Base-by-base conservation (phyloP, 2,888 invertebrate genomes). In the Erebia ligea region DNA sequence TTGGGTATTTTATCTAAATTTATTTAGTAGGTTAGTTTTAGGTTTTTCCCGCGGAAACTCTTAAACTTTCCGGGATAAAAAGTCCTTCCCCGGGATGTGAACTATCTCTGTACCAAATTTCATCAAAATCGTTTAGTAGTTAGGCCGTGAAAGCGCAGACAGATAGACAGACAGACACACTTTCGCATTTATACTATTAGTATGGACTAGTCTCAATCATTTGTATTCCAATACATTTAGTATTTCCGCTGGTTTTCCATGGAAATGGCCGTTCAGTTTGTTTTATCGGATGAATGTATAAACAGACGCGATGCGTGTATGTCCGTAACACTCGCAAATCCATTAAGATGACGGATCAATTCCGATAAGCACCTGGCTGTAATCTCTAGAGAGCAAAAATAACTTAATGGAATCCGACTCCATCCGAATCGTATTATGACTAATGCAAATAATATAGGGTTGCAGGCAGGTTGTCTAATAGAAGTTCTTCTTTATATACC, bases 291-390 rank as follows among this genome's bases (percentile, higher is more conserved):
- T 48, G n/a, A 58, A 48, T 58, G 58, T 13, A 48, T 67, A 67
- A 67, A 57, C 67, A 64, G 40, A 61, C 11, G 25, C 19, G 45
- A 13, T 21, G 21, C 56, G 65, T 15, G 54, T 54, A 3, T 34
- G 42, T 57, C 34, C 56, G 59, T 8, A 21, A 13, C 8, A 0
- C 15, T 45, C 61, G 42, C 2, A 34, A 54, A 67, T 67, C 67
- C 67, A 67, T 67, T 67, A 67, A 25, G 45, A 58, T 67, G 67
- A 67, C 67, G 48, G 58, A 58, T 58, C 67, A 67, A 58, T 58
- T 66, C 67, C 48, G 15, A 13, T 48, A 58, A 48, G 67, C 67
- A 67, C 57, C 67, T 67, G 67, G 6, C 11, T 19, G 21, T 58
- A 48, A 58, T 67, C 57, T 58, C n/a, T 45, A 25, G 21, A 4